Conservation (phyloP, 2,888 invertebrate species). For the Philaethria dido region DNA sequence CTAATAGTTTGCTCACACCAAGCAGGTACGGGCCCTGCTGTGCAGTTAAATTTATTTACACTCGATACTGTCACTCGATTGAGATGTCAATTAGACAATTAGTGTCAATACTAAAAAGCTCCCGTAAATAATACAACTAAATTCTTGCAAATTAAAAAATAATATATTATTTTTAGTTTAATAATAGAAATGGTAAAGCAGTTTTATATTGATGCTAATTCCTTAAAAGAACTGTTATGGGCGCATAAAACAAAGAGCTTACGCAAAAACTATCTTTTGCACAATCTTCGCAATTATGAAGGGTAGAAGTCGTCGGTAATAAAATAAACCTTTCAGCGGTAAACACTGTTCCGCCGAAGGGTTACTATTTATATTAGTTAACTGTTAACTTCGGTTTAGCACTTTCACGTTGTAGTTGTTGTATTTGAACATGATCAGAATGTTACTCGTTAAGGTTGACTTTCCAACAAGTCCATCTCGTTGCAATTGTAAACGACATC, state of each 20-base stretch:
- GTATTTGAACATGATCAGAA: constrained; percentile 59
- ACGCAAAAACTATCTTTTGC: constrained; percentile 63
- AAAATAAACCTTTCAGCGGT: constrained; percentile 81
- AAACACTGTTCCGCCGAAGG: constrained; percentile 75
- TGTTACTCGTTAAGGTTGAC: constrained; percentile 55
- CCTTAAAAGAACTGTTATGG: constrained; percentile 44
- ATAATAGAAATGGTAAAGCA: neutral
- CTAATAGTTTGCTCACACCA: constrained; percentile 57
- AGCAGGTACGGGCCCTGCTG: constrained; percentile 67
- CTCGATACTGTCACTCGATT: constrained; percentile 47
- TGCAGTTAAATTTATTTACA: constrained; percentile 62
- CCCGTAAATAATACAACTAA: constrained; percentile 10
- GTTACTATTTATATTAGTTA: constrained; percentile 78
- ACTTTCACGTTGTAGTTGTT: constrained; percentile 66
- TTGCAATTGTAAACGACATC: constrained; percentile 67
- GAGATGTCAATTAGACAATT: constrained; percentile 44
- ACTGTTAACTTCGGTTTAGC: constrained; percentile 61
- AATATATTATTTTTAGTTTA: neutral
- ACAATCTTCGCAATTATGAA: constrained; percentile 75
- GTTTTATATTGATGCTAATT: constrained; percentile 2
- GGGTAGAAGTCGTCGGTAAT: constrained; percentile 76
- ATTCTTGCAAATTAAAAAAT: constrained; percentile 10
- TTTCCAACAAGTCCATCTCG: constrained; percentile 54
- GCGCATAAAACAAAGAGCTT: constrained; percentile 59
- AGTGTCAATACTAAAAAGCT: constrained; percentile 19